A percentile compares a stretch with the other conserved stretches of the same genome.
Conservation (phyloP, 2,888 invertebrate genomes). For the Cosmia trapezina region DNA sequence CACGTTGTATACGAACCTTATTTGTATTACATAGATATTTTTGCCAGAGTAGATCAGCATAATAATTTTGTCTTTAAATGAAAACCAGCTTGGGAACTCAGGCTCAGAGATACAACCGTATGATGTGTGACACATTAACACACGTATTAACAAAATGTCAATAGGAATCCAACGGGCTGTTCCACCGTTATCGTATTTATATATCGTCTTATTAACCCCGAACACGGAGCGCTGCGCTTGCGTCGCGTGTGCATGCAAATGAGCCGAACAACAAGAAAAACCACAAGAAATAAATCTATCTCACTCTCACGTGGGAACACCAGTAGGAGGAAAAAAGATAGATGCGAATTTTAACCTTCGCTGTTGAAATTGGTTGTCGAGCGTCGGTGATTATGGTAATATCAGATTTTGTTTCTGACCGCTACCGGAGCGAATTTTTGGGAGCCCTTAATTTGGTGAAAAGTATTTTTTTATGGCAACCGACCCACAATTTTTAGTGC, state of each 20-base stretch:
- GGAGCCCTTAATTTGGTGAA: constrained; percentile 60
- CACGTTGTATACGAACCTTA: no score
- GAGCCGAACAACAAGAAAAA: constrained; percentile 61
- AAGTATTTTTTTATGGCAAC: constrained; percentile 52
- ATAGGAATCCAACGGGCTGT: constrained; percentile 66
- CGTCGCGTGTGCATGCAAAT: constrained; percentile 77
- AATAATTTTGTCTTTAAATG: not conserved
- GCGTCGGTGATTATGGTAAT: constrained; percentile 65
- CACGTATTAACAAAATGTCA: constrained; percentile 67
- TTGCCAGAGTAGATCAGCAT: not conserved
- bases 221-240: constrained; percentile 71
- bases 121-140: constrained; percentile 53
- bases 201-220: constrained; percentile 79
- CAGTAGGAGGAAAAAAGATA: constrained; percentile 56
- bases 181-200: constrained; percentile 75
- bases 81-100: constrained; percentile 1
- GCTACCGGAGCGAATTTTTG: constrained; percentile 66
- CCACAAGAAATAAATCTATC: constrained; percentile 60
- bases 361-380: constrained; percentile 38
- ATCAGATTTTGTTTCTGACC: constrained; percentile 68
- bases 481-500: constrained; percentile 46
- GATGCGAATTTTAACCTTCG: constrained; percentile 39
- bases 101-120: constrained; percentile 15
- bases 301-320: constrained; percentile 51
- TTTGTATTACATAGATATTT: constrained; percentile 6